Base-by-base conservation (phyloP, 2,113 vertebrate genomes). In the Columbina picui region DNA sequence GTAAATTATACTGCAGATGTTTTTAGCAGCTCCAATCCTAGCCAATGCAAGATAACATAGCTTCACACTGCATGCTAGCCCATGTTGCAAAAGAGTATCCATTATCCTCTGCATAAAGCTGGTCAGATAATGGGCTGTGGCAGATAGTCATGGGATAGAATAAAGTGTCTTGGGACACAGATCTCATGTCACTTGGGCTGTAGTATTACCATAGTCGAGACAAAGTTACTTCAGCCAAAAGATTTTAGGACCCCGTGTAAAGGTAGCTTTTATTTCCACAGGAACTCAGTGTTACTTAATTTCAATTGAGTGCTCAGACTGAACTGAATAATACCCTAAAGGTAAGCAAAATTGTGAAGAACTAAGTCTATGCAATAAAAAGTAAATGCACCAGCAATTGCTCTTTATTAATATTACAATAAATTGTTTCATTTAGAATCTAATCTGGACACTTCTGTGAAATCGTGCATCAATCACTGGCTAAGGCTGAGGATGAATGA, bases 401-500 rank as follows among this genome's bases (percentile, higher is more conserved):
- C 34, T 75, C 69, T 85, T 22, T 91, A 93, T 77, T 93, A 89
- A 95, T 92, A 96, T 92, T 84, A 91, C n/a, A 94, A 74, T 81
- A 92, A 96, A 94, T 88, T 87, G 77, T 95, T 90, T 95, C 49
- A 95, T 84, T 96, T 92, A 93, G 82, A 95, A 94, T 96, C 93
- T 98, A 97, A 97, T 97, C 88, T 90, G 78, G 85, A 96, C 90
- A 95, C 59, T 97, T 96, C 59, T 89, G 89, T 95, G 96, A 96
- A 95, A 96, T 90, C 36, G 69, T 94, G 94, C 77, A 97, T 98
- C 95, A 93, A 88, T 95, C 97, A 97, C 86, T 82, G 79, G 92
- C 87, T 95, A 93, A 95, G 85, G 69, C 82, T 96, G 93, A 96
- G 56, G 87, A 89, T 94, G 92, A 97, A 96, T 0, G 93, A 94